Base-by-base conservation (phyloP, 1,140 invertebrate genomes). In the Saccostrea echinata region DNA sequence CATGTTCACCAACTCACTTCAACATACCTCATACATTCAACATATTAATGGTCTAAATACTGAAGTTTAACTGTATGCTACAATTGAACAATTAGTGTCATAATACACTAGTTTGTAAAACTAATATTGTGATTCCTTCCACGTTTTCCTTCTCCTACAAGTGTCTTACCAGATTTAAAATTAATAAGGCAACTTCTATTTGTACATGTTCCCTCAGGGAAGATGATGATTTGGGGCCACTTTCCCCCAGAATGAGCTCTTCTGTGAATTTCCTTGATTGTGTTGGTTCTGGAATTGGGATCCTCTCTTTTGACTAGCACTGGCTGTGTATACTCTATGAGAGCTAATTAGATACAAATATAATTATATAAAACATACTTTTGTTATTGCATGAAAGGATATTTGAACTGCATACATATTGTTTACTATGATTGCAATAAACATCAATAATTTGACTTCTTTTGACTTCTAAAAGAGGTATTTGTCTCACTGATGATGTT, bases 221-320 rank as follows among this genome's bases (percentile, higher is more conserved):
- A 99, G 91, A 99, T 98, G 84, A 99, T 96, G 35, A 99, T 97
- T 96, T 98, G 98, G n/a, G 98, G 97, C 98, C 98, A 99, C 92
- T 97, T 96, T 84, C 97, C 96, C 68, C 97, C 96, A 0, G 97
- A 98, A 0, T 97, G 97, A 0, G 97, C 97, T 85, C 98, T 96
- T 86, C 97, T 96, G 64, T 98, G 97, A 88, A 99, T 99, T 93
- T 98, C 97, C 93, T 97, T 97, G 87, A 99, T 97, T 2, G 98
- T 98, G 91, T 97, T 98, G 92, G 98, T 97, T 3, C 98, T 95
- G 0, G 98, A 99, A 94, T 98, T 97, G 0, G 97, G 97, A 95
- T 98, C 98, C 93, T 99, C 98, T 76, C 98, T 95, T 96, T 97
- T 97, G 16, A 99, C 98, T 93, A 98, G 98, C 21, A 99, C 97